Base-by-base conservation (phyloP, 2,113 vertebrate genomes). In the Seriola dumerili region DNA sequence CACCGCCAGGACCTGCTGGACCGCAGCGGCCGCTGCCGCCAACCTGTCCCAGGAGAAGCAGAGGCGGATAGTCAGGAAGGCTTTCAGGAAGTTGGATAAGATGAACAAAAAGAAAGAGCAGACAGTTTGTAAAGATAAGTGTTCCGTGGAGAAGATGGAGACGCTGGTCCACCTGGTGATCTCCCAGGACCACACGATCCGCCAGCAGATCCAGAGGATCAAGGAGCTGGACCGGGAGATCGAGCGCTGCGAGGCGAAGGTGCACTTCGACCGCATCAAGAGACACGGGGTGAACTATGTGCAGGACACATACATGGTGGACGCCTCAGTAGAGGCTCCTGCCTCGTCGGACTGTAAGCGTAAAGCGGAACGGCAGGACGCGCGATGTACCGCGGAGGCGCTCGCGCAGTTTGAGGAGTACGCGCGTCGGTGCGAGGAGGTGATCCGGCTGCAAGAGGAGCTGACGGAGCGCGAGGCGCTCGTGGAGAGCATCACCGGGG, bases 141-240 rank as follows among this genome's bases (percentile, higher is more conserved):
- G 92, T 36, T 89, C 96, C 0, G 94, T 93, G 78, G 97, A 97
- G 90, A 96, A 95, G 89, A 97, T 99, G 97, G 97, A 99, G 94
- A 99, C 97, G 10, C 86, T 99, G 93, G 97, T 99, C 59, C 97
- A 99, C 80, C 86, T 99, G 89, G 98, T 99, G 63, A 96, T 99
- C 7, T 98, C 98, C 2, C 98, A 99, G 94, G 97, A 99, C 74
- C 98, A 99, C 94, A 99, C 97, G 55, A 97, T 99, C 92, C 96
- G 98, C 5, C 97, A 99, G 95, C 98, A 99, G 96, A 78, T 98
- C 58, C 96, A 99, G 90, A 95, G 97, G 84, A 92, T 99, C 50
- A 93, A 95, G 58, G 97, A 99, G 81, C 90, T 99, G 91, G 98
- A 99, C 92, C 85, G 95, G 0, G 97, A 99, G 83, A 99, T 99